These are phyloP conservation scores for Bombyx mandarina DNA, from an alignment of 1,140 invertebrate species.

Conservation along the genomic window DNA sequence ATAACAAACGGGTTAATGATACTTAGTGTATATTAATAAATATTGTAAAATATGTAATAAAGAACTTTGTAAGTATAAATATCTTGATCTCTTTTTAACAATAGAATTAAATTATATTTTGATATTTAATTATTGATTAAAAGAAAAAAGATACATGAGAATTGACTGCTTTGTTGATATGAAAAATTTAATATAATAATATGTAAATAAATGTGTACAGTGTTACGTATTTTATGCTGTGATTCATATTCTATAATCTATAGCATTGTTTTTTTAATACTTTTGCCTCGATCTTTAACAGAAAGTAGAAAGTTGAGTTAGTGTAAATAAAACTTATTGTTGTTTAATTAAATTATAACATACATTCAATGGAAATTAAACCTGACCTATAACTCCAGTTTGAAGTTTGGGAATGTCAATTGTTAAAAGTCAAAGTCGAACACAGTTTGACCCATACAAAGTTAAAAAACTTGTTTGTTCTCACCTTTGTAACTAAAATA, in stretches of 20 bases:
- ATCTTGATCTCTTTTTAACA: constrained; percentile 53
- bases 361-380: no score
- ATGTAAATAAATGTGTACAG: constrained; percentile 55
- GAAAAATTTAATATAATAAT: constrained; percentile 10
- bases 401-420: no score
- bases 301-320: no score
- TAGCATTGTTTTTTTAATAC: no score
- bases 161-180: constrained; percentile 44
- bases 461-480: no score
- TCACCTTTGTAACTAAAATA: no score
- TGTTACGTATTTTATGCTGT: constrained; percentile 40
- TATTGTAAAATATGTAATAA: neutral
- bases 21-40: constrained; percentile 26
- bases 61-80: constrained; percentile 13
- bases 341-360: no score
- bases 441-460: no score
- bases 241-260: constrained; percentile 11
- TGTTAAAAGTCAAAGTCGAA: no score
- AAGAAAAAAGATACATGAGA: constrained; percentile 26
- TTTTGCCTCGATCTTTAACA: no score
- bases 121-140: constrained; percentile 33
- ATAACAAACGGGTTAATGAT: constrained; percentile 24
- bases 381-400: no score
- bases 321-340: no score
- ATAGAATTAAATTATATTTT: constrained; percentile 62